Evolutionary conservation across 2,797 vertebrate genomes (phyloP).

Genomic region (Martes flavigula): DNA sequence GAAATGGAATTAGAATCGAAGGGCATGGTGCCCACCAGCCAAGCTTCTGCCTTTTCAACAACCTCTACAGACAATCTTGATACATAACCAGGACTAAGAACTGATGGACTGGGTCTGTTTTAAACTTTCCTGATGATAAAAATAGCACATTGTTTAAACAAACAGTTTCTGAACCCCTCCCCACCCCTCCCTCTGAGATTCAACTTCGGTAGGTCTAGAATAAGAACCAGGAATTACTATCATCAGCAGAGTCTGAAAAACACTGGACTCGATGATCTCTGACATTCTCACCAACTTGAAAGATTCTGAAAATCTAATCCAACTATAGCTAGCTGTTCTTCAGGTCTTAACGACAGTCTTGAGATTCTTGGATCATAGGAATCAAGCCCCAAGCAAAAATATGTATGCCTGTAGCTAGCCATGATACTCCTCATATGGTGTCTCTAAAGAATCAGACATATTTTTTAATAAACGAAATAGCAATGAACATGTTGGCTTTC

Average conservation of each 20-base stretch:
- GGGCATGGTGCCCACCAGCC: neutral
- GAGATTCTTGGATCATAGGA: constrained; percentile 18
- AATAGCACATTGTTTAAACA: constrained; percentile 22
- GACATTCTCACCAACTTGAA: neutral
- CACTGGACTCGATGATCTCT: neutral
- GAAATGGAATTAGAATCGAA: neutral
- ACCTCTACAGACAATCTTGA: neutral
- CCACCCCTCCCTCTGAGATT: neutral
- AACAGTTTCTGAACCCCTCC: neutral
- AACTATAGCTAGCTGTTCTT: neutral
- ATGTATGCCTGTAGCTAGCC: neutral
- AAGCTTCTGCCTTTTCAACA: neutral
- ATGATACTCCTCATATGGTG: neutral
- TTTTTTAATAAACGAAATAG: constrained; percentile 54
- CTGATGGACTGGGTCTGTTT: neutral
- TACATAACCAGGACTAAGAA: neutral
- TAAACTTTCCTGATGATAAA: constrained; percentile 15
- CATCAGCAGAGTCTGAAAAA: neutral
- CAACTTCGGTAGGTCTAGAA: constrained; percentile 20
- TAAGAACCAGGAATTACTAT: neutral
- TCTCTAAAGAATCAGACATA: constrained; percentile 48
- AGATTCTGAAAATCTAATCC: neutral
- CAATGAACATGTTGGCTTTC: constrained; percentile 45
- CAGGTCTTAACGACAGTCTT: neutral
- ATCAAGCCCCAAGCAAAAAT: constrained; percentile 37